Conservation (phyloP, 2,113 vertebrate genomes). For the Sebastes fasciatus region DNA sequence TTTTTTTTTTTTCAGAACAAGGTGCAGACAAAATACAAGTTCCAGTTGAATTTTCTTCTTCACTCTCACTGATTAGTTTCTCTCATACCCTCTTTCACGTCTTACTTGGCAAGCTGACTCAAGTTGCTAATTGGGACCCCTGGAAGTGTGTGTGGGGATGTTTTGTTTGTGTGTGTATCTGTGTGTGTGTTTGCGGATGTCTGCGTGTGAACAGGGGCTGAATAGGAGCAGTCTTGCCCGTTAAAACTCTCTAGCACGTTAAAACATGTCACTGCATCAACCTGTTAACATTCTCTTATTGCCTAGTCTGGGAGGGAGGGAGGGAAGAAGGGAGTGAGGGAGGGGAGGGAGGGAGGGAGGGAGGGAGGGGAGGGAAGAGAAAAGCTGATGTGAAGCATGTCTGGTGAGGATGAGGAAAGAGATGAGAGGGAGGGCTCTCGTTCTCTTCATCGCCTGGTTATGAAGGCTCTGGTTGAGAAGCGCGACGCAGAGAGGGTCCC, state of each 20-base stretch:
- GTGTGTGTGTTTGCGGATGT: background rate
- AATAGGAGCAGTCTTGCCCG: slow-evolving; percentile 74
- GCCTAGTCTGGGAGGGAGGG: slow-evolving; percentile 88
- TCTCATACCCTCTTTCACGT: slow-evolving; percentile 68
- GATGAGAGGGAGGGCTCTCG: slow-evolving; percentile 84
- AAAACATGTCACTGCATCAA: slow-evolving; percentile 92
- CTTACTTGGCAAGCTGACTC: slow-evolving; percentile 89
- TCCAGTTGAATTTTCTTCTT: slow-evolving; percentile 88
- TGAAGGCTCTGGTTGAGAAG: slow-evolving; percentile 66
- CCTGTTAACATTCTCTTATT: slow-evolving; percentile 95
- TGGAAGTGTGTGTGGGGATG: slow-evolving; percentile 67
- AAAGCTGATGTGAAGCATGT: slow-evolving; percentile 74
- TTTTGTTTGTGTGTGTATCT: slow-evolving; percentile 22
- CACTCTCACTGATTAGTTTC: slow-evolving; percentile 69
- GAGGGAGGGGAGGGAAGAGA: slow-evolving; percentile 78
- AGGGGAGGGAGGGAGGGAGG: slow-evolving; percentile 79
- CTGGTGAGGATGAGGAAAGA: slow-evolving; percentile 66
- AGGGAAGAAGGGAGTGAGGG: slow-evolving; percentile 68
- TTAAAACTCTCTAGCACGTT: slow-evolving; percentile 73
- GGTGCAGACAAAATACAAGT: slow-evolving; percentile 95
- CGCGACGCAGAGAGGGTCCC: slow-evolving; percentile 55
- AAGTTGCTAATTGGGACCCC: slow-evolving; percentile 78
- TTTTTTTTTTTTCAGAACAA: slow-evolving; percentile 89
- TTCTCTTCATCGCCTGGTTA: slow-evolving; percentile 81
- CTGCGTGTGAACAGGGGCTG: slow-evolving; percentile 20